Conservation (phyloP, 2,113 vertebrate genomes). For the Grallaria varia region DNA sequence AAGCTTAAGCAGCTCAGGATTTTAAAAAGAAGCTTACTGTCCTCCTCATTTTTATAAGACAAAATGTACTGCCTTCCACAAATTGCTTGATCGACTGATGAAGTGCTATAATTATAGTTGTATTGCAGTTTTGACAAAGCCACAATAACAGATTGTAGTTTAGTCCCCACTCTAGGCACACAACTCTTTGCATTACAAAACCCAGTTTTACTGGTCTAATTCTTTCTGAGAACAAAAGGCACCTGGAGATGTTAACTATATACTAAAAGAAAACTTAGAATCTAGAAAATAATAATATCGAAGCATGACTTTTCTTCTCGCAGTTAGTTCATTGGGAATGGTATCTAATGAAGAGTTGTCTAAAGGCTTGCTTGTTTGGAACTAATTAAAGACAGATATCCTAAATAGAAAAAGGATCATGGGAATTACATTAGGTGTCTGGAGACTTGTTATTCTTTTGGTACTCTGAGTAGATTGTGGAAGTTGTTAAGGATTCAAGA, state of each 20-base stretch:
- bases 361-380: constrained; percentile 75
- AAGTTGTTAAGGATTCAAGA: constrained; percentile 65
- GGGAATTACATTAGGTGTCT: constrained; percentile 77
- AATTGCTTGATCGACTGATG: constrained; percentile 73
- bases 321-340: constrained; percentile 68
- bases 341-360: constrained; percentile 71
- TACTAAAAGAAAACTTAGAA: constrained; percentile 70
- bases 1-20: constrained; percentile 76
- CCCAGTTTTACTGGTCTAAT: constrained; percentile 69
- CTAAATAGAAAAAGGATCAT: constrained; percentile 79
- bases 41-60: constrained; percentile 73
- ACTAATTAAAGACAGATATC: constrained; percentile 81
- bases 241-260: constrained; percentile 73
- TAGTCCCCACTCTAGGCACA: constrained; percentile 57
- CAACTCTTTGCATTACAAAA: constrained; percentile 72
- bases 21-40: constrained; percentile 75
- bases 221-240: constrained; percentile 68
- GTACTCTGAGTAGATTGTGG: constrained; percentile 69
- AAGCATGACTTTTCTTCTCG: constrained; percentile 59
- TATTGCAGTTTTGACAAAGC: constrained; percentile 67
- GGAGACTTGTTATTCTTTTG: constrained; percentile 68
- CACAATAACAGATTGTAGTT: constrained; percentile 69
- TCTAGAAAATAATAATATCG: constrained; percentile 67
- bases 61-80: constrained; percentile 71
- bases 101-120: constrained; percentile 70